Evolutionary conservation across 2,797 vertebrate genomes (phyloP).

Genomic region (Podargus strigoides): DNA sequence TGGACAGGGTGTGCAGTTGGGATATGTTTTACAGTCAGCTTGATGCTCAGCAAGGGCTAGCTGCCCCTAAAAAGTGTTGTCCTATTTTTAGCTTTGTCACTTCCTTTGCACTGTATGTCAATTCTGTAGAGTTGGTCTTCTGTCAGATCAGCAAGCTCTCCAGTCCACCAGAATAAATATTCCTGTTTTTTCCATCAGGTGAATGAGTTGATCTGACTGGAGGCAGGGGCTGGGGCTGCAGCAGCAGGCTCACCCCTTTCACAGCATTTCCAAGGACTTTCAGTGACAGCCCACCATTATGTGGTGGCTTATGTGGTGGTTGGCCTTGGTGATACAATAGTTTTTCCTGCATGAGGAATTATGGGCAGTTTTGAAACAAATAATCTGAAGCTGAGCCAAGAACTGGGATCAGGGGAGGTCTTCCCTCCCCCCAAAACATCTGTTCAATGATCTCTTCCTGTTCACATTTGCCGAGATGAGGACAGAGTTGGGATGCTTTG

Average conservation of each 20-base stretch:
- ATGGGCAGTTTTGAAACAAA: not conserved
- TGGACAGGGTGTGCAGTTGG: not conserved
- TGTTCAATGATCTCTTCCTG: not conserved
- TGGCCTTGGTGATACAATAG: rapidly evolving
- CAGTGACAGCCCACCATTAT: not conserved
- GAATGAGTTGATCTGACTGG: not conserved
- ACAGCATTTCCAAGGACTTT: not conserved
- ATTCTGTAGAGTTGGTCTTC: not conserved
- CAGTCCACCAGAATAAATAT: not conserved
- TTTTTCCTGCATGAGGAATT: not conserved
- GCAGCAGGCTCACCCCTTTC: not conserved
- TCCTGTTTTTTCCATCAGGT: not conserved
- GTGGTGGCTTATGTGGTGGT: not conserved
- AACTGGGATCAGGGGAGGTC: not conserved
- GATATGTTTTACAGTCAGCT: not conserved
- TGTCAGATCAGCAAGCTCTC: not conserved
- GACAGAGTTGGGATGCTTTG: not conserved
- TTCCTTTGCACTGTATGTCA: not conserved
- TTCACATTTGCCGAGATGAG: not conserved
- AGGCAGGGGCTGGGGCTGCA: not conserved
- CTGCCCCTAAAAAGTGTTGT: not conserved
- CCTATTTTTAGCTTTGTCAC: not conserved
- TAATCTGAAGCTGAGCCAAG: not conserved
- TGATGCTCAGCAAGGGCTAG: not conserved
- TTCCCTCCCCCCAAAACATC: not conserved